These are phyloP conservation scores for Pelvicachromis taeniatus DNA, from an alignment of 2,113 vertebrate genomes.

Conservation along the genomic window DNA sequence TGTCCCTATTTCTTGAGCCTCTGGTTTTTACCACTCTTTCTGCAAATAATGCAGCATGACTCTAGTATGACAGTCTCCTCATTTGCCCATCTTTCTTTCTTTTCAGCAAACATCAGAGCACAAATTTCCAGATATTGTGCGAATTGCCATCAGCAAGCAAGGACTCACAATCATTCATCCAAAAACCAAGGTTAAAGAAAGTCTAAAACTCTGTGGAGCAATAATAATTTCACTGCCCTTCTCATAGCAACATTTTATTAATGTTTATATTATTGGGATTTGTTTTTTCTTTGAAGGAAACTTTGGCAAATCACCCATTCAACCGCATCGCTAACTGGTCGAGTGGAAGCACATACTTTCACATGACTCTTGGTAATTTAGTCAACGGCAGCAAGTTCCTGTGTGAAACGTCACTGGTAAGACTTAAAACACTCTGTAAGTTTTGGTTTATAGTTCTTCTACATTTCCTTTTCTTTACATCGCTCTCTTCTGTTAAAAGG, in stretches of 20 bases:
- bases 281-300: slow-evolving; percentile 72
- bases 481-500: slow-evolving; percentile 71
- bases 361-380: slow-evolving; percentile 89
- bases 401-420: slow-evolving; percentile 96
- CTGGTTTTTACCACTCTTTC: neutral
- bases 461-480: neutral
- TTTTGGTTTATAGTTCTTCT: neutral
- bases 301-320: slow-evolving; percentile 83
- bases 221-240: neutral
- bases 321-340: slow-evolving; percentile 94
- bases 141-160: slow-evolving; percentile 90
- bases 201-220: neutral
- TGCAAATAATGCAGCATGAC: neutral
- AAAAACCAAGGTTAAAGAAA: slow-evolving; percentile 85
- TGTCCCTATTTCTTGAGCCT: neutral
- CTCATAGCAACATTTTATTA: neutral
- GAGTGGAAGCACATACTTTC: slow-evolving; percentile 97
- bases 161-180: slow-evolving; percentile 88
- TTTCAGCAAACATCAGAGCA: slow-evolving; percentile 90
- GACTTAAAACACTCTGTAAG: neutral
- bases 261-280: neutral
- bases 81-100: neutral
- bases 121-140: slow-evolving; percentile 85
- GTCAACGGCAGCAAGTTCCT: slow-evolving; percentile 86
- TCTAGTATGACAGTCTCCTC: neutral